Evolutionary conservation across 2,888 invertebrate species (phyloP).

Genomic region (Microdon myrmicae): DNA sequence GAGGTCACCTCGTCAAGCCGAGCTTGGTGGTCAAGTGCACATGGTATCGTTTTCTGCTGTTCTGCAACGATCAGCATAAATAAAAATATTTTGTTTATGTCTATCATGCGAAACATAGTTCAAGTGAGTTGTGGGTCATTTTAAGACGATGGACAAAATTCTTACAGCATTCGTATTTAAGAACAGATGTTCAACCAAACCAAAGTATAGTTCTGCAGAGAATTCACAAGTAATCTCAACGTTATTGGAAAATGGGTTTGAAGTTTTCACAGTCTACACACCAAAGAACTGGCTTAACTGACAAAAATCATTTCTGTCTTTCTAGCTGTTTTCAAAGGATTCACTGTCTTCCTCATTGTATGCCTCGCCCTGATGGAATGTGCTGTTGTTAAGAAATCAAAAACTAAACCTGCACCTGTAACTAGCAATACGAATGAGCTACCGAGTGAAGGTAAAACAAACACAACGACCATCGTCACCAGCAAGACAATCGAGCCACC

Average conservation of each 20-base stretch:
- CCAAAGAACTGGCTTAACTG: neutral
- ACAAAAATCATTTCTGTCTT: neutral
- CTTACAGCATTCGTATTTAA: too few species aligned
- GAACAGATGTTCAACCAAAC: too few species aligned
- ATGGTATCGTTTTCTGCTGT: too few species aligned
- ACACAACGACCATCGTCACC: neutral
- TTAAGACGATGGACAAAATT: too few species aligned
- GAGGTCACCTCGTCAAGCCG: constrained; percentile 1
- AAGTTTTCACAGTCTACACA: neutral
- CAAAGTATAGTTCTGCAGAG: constrained; percentile 26
- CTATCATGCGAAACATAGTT: neutral
- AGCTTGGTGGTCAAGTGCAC: constrained; percentile 23
- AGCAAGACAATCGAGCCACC: constrained; percentile 8
- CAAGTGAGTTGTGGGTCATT: too few species aligned
- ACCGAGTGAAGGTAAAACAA: constrained; percentile 15
- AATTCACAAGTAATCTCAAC: constrained; percentile 15
- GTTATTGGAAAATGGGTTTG: constrained; percentile 21
- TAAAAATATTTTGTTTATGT: constrained; percentile 7
- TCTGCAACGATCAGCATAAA: too few species aligned
- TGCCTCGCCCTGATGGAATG: constrained; percentile 7
- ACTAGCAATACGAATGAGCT: constrained; percentile 5
- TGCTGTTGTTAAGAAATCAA: constrained; percentile 7
- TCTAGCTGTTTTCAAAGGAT: constrained; percentile 30
- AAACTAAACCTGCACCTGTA: constrained; percentile 3
- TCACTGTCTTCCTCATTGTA: constrained; percentile 15